Evolutionary conservation across 2,113 vertebrate species (phyloP), one percentile per base, ranked within the genome.

Genomic region (Galemys pyrenaicus): DNA sequence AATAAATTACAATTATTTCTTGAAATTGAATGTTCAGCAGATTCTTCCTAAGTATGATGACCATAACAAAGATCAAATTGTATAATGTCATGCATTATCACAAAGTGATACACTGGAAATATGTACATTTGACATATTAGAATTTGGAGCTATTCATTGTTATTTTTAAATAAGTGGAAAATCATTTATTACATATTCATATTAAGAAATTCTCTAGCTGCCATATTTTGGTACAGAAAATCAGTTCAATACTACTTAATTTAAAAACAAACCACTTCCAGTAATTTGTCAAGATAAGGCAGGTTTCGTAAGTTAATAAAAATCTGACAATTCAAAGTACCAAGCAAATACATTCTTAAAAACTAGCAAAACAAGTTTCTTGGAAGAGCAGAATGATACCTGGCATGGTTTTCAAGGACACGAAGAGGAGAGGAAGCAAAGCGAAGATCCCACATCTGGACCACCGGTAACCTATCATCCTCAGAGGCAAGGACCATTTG

Each of bases 361-460:
- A 70, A 83, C 51, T 60, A 86, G 88, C 2, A 64, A 71, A 68
- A 80, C 10, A 82, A 86, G 37, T 28, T 68, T 39, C 26, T 62
- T 81, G 28, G 16, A 71, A 65, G 0, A 78, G 26, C 0, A 65
- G 11, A 35, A 95, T 2, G 9, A 67, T 99, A 99, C 99, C 99
- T 99, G 5, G 99, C 98, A 96, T 99, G 99, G 96, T 98, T 99
- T 98, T 99, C 99, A 15, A 99, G 97, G 93, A 99, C 98, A 95
- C 99, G 99, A 20, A 99, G 98, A 0, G 99, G 99, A 0, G 99
- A 99, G 64, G 99, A 99, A 30, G 99, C 99, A 94, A 99, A 99
- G 62, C 99, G 98, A 9, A 99, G 98, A 90, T 99, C 99, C 99
- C 99, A 99, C 98, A 99, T 99, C 97, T 99, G 99, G 95, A 99